Evolutionary conservation across 2,113 vertebrate species (phyloP).

Genomic region (Noturus placidus): DNA sequence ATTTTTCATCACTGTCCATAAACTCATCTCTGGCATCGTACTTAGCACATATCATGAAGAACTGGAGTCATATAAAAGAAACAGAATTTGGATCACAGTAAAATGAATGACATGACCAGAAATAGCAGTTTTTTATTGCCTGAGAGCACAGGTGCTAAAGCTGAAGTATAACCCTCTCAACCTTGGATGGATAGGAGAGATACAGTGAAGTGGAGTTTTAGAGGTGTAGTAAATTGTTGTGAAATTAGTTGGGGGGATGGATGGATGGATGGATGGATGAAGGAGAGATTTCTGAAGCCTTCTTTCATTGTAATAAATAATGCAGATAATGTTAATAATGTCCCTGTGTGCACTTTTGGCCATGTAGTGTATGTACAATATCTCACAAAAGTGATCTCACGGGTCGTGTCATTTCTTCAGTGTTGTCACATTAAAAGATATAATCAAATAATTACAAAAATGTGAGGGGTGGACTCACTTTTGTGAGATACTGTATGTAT

Average conservation of each 20-base stretch:
- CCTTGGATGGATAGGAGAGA: not conserved
- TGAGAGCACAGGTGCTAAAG: not conserved
- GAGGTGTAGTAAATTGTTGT: conserved; percentile 16
- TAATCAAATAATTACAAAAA: too few species aligned
- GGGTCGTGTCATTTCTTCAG: too few species aligned
- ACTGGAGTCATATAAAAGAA: not conserved
- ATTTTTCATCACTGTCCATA: conserved; percentile 44
- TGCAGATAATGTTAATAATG: too few species aligned
- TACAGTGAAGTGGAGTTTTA: not conserved
- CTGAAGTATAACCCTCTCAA: not conserved
- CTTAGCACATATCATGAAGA: conserved; percentile 9
- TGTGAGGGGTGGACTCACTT: too few species aligned
- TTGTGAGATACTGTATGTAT: too few species aligned
- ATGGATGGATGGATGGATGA: conserved; percentile 10
- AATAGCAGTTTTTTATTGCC: not conserved
- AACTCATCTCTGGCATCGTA: conserved; percentile 12
- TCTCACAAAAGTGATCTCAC: too few species aligned
- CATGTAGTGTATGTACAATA: too few species aligned
- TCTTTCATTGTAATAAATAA: conserved; percentile 12
- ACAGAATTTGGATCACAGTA: not conserved
- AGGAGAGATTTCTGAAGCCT: not conserved
- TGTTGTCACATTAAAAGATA: too few species aligned
- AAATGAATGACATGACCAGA: not conserved
- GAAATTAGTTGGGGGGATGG: not conserved
- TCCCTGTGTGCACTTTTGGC: not conserved